A percentile compares a stretch with the other conserved stretches of the same genome.
These are phyloP conservation scores for Orthosia gracilis DNA, from an alignment of 2,888 invertebrate genomes.

Conservation along the genomic window DNA sequence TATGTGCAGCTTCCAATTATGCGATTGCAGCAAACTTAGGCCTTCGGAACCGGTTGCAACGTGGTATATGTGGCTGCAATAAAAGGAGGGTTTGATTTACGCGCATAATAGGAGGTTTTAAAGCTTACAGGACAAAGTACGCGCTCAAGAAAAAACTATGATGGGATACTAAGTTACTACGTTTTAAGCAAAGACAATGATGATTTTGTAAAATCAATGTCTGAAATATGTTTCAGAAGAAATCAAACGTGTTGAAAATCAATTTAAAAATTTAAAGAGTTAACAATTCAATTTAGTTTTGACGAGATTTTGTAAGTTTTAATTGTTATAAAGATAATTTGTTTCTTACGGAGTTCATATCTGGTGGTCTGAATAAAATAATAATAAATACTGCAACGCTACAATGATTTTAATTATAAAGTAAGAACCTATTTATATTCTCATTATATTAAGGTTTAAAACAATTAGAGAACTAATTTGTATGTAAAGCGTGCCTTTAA, in stretches of 20 bases:
- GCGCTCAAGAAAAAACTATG: background rate
- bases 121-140: too few species aligned
- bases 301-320: background rate
- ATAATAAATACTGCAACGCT: slow-evolving; percentile 20
- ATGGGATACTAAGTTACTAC: too few species aligned
- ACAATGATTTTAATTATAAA: slow-evolving; percentile 20
- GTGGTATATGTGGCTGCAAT: slow-evolving; percentile 27
- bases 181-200: background rate
- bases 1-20: slow-evolving; percentile 45
- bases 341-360: background rate
- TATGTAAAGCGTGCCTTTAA: slow-evolving; percentile 7
- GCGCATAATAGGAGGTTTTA: background rate
- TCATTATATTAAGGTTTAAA: slow-evolving; percentile 18
- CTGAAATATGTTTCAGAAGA: background rate
- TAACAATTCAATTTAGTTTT: background rate
- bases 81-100: slow-evolving; percentile 25
- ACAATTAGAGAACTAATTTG: slow-evolving; percentile 36
- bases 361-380: background rate
- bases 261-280: background rate
- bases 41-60: slow-evolving; percentile 39
- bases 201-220: background rate
- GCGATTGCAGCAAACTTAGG: slow-evolving; percentile 11
- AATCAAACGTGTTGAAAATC: slow-evolving; percentile 2
- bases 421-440: background rate
- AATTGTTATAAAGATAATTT: background rate